These are phyloP conservation scores for Labeo catla DNA, from an alignment of 2,113 vertebrate species.

Conservation along the genomic window DNA sequence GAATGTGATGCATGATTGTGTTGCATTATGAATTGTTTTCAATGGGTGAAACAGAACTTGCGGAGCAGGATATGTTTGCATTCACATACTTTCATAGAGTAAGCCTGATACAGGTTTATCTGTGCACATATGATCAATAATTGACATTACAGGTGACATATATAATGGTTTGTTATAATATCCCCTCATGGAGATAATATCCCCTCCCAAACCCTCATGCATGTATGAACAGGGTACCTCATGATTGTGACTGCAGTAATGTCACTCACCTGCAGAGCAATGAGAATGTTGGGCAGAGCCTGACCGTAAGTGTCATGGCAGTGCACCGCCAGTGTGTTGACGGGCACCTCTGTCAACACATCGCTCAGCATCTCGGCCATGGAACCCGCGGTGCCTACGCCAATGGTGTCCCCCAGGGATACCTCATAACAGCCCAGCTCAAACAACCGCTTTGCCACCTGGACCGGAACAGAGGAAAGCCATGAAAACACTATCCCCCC, in stretches of 20 bases:
- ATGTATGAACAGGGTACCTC: conserved; percentile 37
- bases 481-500: conserved; percentile 42
- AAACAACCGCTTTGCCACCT: conserved; percentile 91
- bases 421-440: conserved; percentile 94
- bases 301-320: conserved; percentile 96
- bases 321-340: conserved; percentile 86
- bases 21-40: not conserved
- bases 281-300: conserved; percentile 91
- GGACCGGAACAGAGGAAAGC: conserved; percentile 48
- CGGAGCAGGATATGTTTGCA: not conserved
- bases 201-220: conserved; percentile 16
- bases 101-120: not conserved
- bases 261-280: conserved; percentile 88
- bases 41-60: not conserved
- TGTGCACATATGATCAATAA: not conserved
- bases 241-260: not conserved
- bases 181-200: no score
- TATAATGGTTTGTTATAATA: not conserved
- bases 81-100: no score
- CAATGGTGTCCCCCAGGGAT: conserved; percentile 90
- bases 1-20: not conserved
- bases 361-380: conserved; percentile 87
- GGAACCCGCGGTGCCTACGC: conserved; percentile 89
- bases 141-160: not conserved
- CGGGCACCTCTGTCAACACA: conserved; percentile 88